Evolutionary conservation across 2,797 vertebrate genomes (phyloP).

Genomic region (Decapterus maruadsi): DNA sequence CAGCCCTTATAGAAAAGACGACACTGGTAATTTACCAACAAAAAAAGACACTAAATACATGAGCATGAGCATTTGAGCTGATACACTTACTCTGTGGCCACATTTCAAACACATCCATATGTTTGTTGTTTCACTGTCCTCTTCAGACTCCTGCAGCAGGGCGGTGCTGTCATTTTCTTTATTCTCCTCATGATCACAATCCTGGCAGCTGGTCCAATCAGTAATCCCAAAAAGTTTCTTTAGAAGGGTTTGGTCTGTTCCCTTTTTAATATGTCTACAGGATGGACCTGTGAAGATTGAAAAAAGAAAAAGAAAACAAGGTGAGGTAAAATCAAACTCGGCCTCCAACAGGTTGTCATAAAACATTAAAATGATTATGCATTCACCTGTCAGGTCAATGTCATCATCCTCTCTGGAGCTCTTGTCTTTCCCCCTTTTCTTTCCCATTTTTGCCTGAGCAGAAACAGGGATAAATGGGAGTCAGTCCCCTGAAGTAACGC

Average conservation of each 20-base stretch:
- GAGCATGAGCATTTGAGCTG: not conserved
- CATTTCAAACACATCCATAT: constrained; percentile 98
- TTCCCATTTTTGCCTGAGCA: constrained; percentile 87
- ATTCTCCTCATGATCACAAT: constrained; percentile 87
- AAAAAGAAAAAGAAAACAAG: not conserved
- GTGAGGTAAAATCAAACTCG: not conserved
- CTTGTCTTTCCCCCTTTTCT: constrained; percentile 90
- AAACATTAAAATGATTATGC: not conserved
- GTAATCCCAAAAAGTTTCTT: constrained; percentile 87
- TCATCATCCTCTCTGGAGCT: constrained; percentile 80
- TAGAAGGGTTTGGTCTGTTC: constrained; percentile 88
- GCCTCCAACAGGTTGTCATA: not conserved
- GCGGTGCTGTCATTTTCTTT: constrained; percentile 72
- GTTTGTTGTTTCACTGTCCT: constrained; percentile 71
- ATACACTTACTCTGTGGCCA: constrained; percentile 90
- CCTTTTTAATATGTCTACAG: constrained; percentile 93
- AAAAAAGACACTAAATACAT: no score
- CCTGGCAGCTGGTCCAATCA: constrained; percentile 90
- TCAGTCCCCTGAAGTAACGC: not conserved
- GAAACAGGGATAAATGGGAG: not conserved
- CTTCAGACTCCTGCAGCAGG: constrained; percentile 57
- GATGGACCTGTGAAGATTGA: constrained; percentile 77
- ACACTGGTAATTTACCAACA: not conserved
- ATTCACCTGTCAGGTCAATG: constrained; percentile 84
- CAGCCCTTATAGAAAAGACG: constrained; percentile 87